Evolutionary conservation across 2,888 invertebrate genomes (phyloP), one percentile per base, ranked within the genome.

Genomic region (Patella depressa): DNA sequence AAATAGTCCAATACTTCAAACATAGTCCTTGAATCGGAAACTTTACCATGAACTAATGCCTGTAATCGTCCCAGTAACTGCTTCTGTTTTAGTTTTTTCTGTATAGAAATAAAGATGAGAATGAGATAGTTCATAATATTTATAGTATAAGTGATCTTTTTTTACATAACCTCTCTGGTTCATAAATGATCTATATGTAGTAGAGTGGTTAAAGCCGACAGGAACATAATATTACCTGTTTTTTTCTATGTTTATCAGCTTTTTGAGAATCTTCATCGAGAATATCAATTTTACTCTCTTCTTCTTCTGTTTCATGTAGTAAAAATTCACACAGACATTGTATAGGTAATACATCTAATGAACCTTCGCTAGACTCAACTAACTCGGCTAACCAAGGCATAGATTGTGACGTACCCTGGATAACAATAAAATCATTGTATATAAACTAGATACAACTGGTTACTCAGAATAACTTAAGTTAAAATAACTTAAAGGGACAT

Each of bases 351-450:
- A 97, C 96, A 88, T 96, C 95, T 82, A 96, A 93, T 24, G 96
- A 96, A 1, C 96, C 96, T 89, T 97, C 97, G 83, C 96, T 96
- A 85, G 96, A 96, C 86, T 97, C 95, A 17, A 98, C 96, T 80
- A 98, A 93, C 91, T 98, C 97, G 12, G 97, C 97, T 81, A 98
- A 93, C 98, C 98, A 98, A 4, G 98, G 98, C 97, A 98, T 97
- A 69, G 98, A 97, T 84, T 97, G 96, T 0, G 96, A 95, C 12
- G 97, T 95, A 17, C 92, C 92, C 91, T 91, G 82, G 2, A 74
- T 45, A 45, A 34, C 4, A 4, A 34, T 34, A 34, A 45, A 45
- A 5, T 45, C 7, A 45, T 45, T 45, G 45, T 45, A 45, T 9
- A 45, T 45, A 45, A 45, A 45, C 45, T 1, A 45, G 45, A 45